A percentile compares a stretch with the other conserved stretches of the same genome.
These are phyloP conservation scores for Poecilia gillii DNA, from an alignment of 2,797 vertebrate species.

Conservation along the genomic window DNA sequence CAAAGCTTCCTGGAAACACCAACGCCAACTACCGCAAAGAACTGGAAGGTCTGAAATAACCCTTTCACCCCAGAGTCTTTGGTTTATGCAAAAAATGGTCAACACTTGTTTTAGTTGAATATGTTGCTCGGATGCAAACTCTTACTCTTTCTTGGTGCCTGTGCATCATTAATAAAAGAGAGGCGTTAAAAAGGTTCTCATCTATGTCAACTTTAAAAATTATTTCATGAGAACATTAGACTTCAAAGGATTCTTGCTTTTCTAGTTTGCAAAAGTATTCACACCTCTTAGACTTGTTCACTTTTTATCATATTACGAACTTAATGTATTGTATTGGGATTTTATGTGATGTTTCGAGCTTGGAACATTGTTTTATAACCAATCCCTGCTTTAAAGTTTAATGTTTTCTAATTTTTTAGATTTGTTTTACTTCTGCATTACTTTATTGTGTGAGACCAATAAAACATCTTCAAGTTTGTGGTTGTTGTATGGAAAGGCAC, in stretches of 20 bases:
- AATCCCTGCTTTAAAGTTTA: not conserved
- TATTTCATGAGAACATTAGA: not conserved
- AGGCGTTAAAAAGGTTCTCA: not conserved
- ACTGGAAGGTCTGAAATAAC: slow-evolving; percentile 83
- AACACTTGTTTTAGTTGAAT: not conserved
- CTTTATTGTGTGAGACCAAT: not conserved
- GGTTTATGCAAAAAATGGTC: not conserved
- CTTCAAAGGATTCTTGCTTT: not conserved
- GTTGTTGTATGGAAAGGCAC: not conserved
- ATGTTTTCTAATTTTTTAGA: not conserved
- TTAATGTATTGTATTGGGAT: not conserved
- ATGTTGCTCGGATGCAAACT: not conserved
- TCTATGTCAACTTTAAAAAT: not conserved
- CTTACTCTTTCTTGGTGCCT: not conserved
- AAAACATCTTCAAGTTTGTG: not conserved
- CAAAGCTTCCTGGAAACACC: slow-evolving; percentile 94
- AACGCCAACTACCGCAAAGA: slow-evolving; percentile 92
- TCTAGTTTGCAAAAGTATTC: not conserved
- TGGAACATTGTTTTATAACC: not conserved
- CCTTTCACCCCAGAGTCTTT: slow-evolving; percentile 8
- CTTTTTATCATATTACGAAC: not conserved
- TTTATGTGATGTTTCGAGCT: not conserved
- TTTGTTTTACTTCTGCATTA: not conserved
- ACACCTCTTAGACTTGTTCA: not conserved
- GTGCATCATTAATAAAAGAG: not conserved